Evolutionary conservation across 2,113 vertebrate species (phyloP).

Genomic region (Marmota flaviventris): DNA sequence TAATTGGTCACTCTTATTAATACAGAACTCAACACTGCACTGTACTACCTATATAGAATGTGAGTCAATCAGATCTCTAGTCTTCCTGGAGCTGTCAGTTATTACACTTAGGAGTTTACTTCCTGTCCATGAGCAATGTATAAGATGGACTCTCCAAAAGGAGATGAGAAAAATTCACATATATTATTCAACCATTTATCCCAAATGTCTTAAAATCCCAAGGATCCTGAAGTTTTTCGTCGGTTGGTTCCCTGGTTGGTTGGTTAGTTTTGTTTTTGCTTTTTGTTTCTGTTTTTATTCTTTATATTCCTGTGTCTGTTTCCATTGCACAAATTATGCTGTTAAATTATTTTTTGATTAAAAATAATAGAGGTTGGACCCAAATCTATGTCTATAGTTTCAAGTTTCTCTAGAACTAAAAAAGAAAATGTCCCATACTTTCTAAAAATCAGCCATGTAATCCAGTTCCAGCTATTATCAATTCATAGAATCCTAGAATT

Average conservation of each 20-base stretch:
- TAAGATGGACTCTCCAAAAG: neutral
- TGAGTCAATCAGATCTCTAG: neutral
- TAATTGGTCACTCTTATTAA: neutral
- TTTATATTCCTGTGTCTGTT: neutral
- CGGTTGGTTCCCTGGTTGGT: no score
- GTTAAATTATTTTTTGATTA: slow-evolving; percentile 16
- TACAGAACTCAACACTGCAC: neutral
- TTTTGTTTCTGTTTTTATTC: neutral
- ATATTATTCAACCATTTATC: neutral
- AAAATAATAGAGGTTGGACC: neutral
- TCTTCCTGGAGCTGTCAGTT: no score
- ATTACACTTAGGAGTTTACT: neutral
- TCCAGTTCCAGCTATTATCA: neutral
- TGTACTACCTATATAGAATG: neutral
- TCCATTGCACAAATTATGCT: neutral
- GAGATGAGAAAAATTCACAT: neutral
- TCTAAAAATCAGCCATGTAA: neutral
- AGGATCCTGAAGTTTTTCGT: neutral
- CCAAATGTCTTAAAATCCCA: neutral
- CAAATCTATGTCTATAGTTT: neutral
- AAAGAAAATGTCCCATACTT: neutral
- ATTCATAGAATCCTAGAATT: neutral
- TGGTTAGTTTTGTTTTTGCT: no score
- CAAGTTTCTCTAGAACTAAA: slow-evolving; percentile 31
- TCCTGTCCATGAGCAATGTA: neutral